A percentile compares a stretch with the other conserved stretches of the same genome.
These are phyloP conservation scores for Meda fulgida DNA, from an alignment of 2,797 vertebrate species.

Conservation along the genomic window DNA sequence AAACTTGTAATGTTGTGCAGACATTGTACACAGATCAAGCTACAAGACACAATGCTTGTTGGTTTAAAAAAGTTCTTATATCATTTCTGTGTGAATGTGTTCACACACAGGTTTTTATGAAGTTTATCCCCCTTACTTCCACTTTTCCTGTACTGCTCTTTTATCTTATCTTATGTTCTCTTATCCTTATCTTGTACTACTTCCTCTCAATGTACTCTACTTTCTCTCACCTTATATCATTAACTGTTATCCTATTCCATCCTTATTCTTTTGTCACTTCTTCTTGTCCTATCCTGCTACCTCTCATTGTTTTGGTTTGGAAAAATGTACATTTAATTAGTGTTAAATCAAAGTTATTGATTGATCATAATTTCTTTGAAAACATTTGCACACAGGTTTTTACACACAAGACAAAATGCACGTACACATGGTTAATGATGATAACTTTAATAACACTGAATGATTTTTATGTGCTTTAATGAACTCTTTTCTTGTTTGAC, in stretches of 20 bases:
- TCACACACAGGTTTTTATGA: not conserved
- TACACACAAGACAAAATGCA: not conserved
- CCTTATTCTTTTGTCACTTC: not conserved
- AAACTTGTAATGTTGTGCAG: constrained; percentile 2
- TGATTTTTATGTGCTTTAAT: not conserved
- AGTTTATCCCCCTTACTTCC: not conserved
- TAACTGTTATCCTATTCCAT: not conserved
- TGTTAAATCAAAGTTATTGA: not conserved
- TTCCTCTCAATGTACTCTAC: not conserved
- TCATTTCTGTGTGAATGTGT: not conserved
- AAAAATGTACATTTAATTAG: not conserved
- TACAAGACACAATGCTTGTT: not conserved
- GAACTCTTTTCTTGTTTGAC: not conserved
- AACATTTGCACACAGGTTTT: not conserved
- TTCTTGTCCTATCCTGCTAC: not conserved
- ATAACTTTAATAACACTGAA: not conserved
- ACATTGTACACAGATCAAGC: not conserved
- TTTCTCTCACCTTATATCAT: not conserved
- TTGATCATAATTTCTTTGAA: not conserved
- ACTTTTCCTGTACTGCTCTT: not conserved
- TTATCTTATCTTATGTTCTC: not conserved
- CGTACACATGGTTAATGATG: not conserved
- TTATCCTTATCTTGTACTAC: not conserved
- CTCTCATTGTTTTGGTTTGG: not conserved
- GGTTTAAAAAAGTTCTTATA: not conserved